These are phyloP conservation scores for Drosophila buzzatii DNA, from an alignment of 2,888 invertebrate species.

Conservation along the genomic window DNA sequence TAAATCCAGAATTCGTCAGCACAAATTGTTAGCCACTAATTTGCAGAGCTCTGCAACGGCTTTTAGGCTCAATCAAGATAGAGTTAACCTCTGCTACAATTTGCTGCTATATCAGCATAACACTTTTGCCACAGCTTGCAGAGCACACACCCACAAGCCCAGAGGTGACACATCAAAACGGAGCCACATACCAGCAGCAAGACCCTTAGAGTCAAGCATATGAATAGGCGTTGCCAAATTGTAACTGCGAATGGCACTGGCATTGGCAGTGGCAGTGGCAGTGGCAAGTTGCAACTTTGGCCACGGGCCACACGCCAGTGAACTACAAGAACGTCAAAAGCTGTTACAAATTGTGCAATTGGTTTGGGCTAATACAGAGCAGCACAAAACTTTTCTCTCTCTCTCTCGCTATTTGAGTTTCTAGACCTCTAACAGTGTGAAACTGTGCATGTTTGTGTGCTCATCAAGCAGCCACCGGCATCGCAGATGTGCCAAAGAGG, in stretches of 20 bases:
- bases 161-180: conserved; percentile 57
- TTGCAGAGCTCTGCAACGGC: not conserved
- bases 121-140: conserved; percentile 29
- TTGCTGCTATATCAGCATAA: not conserved
- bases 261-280: conserved; percentile 6
- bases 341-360: conserved; percentile 79
- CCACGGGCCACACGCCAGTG: conserved; percentile 37
- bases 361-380: conserved; percentile 69
- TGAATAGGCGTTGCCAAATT: conserved; percentile 55
- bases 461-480: conserved; percentile 61
- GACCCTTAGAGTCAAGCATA: conserved; percentile 22
- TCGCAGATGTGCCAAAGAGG: conserved; percentile 60
- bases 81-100: conserved; percentile 30
- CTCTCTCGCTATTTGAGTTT: conserved; percentile 39
- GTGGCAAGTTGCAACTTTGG: conserved; percentile 35
- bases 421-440: conserved; percentile 28
- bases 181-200: conserved; percentile 9
- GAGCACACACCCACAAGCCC: conserved; percentile 55
- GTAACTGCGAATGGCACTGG: conserved; percentile 29
- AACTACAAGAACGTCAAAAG: conserved; percentile 67
- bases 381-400: conserved; percentile 14
- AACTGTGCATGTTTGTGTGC: conserved; percentile 32
- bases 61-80: conserved; percentile 23
- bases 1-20: conserved; percentile 16
- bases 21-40: conserved; percentile 5